Evolutionary conservation across 2,888 invertebrate genomes (phyloP).

Genomic region (Megaustenia siamemsis): DNA sequence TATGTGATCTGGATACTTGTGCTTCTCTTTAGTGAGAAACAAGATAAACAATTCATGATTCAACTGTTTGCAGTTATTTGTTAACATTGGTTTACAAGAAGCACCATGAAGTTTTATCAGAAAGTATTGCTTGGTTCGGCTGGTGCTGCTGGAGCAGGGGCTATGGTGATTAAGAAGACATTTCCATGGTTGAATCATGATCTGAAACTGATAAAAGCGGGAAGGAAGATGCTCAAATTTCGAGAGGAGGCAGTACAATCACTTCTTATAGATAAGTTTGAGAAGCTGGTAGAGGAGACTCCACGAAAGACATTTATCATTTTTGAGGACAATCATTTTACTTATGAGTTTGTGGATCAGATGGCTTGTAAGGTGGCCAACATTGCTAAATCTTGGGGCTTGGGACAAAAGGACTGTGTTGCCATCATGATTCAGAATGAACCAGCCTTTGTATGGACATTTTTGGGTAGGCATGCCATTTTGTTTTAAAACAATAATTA

Average conservation of each 20-base stretch:
- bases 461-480: constrained; percentile 67
- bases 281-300: constrained; percentile 60
- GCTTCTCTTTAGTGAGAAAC: neutral
- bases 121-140: constrained; percentile 64
- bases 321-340: constrained; percentile 67
- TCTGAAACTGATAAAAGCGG: constrained; percentile 56
- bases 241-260: constrained; percentile 35
- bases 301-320: constrained; percentile 66
- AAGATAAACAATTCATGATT: neutral
- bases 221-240: constrained; percentile 2
- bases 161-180: constrained; percentile 63
- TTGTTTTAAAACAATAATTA: no score
- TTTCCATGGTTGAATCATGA: constrained; percentile 73
- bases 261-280: constrained; percentile 65
- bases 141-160: constrained; percentile 62
- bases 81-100: neutral
- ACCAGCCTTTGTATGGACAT: constrained; percentile 76
- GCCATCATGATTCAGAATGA: constrained; percentile 74
- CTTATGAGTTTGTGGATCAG: constrained; percentile 68
- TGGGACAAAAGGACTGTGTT: constrained; percentile 67
- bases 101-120: constrained; percentile 54
- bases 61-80: neutral
- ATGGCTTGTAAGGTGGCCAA: constrained; percentile 72
- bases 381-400: constrained; percentile 57
- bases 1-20: no score